Conservation (phyloP, 2,888 invertebrate species). For the Chymomyza caudatula region DNA sequence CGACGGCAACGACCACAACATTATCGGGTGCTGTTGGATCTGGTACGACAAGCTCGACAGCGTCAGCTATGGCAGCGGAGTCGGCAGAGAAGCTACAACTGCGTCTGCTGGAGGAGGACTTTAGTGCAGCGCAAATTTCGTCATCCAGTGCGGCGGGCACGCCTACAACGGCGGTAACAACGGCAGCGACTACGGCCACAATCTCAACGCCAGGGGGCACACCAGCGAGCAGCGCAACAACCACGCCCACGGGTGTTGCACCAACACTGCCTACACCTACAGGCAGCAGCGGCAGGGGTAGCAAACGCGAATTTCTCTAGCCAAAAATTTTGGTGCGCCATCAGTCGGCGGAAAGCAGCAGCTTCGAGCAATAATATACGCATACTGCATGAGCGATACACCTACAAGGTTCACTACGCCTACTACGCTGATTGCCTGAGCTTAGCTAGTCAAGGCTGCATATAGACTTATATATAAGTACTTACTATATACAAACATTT, state of each 20-base stretch:
- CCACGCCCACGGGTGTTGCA: conserved; percentile 47
- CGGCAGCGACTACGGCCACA: too few relatives aligned
- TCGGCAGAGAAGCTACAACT: conserved; percentile 45
- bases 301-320: conserved; percentile 78
- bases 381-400: background rate
- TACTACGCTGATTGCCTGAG: conserved; percentile 33
- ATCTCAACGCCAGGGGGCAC: conserved; percentile 25
- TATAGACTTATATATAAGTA: background rate
- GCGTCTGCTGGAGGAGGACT: conserved; percentile 61
- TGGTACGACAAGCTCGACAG: conserved; percentile 56
- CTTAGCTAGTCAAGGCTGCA: conserved; percentile 55
- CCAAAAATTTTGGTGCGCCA: conserved; percentile 78
- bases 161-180: conserved; percentile 32
- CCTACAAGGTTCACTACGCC: background rate
- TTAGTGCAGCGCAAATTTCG: conserved; percentile 50
- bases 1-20: conserved; percentile 42
- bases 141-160: conserved; percentile 23
- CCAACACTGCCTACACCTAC: conserved; percentile 23
- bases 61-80: conserved; percentile 41
- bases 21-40: conserved; percentile 51
- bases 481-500: background rate
- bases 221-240: conserved; percentile 38
- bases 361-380: conserved; percentile 23
- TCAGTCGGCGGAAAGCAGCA: conserved; percentile 75
- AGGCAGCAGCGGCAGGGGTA: conserved; percentile 63